Conservation (phyloP, 2,797 vertebrate genomes). For the Phyllotis vaccarum region DNA sequence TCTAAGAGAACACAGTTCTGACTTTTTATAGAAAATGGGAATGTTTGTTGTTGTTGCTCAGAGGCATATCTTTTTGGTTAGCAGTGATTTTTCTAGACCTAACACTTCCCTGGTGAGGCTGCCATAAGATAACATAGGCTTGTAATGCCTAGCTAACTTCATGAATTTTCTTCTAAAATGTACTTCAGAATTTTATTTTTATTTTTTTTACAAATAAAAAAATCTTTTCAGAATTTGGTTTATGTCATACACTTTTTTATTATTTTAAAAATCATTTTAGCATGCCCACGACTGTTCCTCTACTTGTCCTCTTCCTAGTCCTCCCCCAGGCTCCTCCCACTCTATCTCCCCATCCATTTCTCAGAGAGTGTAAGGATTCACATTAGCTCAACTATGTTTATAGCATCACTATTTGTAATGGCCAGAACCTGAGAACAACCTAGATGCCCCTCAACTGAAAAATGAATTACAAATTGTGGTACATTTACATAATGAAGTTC, state of each 20-base stretch:
- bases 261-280: too few relatives aligned
- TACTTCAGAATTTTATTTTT: slow-evolving; percentile 40
- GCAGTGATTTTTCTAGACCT: slow-evolving; percentile 7
- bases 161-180: slow-evolving; percentile 43
- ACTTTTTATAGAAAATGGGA: slow-evolving; percentile 22
- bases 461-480: too few relatives aligned
- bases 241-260: not conserved
- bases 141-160: not conserved
- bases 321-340: too few relatives aligned
- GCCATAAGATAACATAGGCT: not conserved
- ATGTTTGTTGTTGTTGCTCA: slow-evolving; percentile 38
- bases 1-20: not conserved
- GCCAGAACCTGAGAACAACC: too few relatives aligned
- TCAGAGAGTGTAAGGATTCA: too few relatives aligned
- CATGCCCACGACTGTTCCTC: too few relatives aligned
- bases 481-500: too few relatives aligned
- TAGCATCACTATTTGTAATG: too few relatives aligned
- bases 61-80: slow-evolving; percentile 41
- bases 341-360: too few relatives aligned
- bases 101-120: not conserved
- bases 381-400: too few relatives aligned
- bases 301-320: too few relatives aligned
- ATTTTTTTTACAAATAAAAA: slow-evolving; percentile 41
- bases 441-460: too few relatives aligned
- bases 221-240: not conserved